phyloP scores from a whole-genome alignment of 1,140 invertebrate genomes.

The Drosophila albomicans region DNA sequence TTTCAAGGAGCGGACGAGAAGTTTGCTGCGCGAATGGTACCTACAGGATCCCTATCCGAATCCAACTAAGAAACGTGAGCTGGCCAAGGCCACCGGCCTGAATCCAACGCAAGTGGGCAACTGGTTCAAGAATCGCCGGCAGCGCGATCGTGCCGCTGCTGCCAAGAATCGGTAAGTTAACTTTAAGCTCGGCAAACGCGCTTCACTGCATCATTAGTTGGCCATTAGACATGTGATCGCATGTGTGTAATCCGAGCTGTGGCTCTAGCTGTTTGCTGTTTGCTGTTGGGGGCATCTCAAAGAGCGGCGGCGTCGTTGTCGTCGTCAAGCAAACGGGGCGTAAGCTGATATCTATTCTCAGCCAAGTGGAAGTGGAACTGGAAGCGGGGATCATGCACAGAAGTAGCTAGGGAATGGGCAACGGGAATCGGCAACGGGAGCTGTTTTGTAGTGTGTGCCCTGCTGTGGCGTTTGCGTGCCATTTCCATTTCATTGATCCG shows the following conservation, averaged over 20 bases:
- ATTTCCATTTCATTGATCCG: constrained; percentile 84
- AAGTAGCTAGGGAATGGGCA: constrained; percentile 16
- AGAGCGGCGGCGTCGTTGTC: background rate
- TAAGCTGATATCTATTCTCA: constrained; percentile 66
- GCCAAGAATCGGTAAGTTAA: constrained; percentile 96
- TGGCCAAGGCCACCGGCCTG: constrained; percentile 98
- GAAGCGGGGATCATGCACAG: constrained; percentile 29
- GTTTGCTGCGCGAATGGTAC: constrained; percentile 98
- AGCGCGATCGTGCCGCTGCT: constrained; percentile 99
- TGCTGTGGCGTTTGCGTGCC: constrained; percentile 57
- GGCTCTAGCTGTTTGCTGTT: constrained; percentile 12
- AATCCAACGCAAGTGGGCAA: constrained; percentile 99
- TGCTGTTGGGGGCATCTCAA: constrained; percentile 16
- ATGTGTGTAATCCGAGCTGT: constrained; percentile 53
- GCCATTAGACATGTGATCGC: constrained; percentile 22
- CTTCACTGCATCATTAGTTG: constrained; percentile 46
- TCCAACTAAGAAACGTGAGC: constrained; percentile 98
- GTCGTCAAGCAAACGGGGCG: constrained; percentile 44
- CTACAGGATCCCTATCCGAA: constrained; percentile 99
- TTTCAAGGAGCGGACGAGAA: constrained; percentile 99
- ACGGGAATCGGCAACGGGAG: background rate
- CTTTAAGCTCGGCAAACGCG: background rate
- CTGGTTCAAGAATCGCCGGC: constrained; percentile 99
- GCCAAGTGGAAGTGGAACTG: constrained; percentile 54
- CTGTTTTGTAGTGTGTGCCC: constrained; percentile 22